Conservation (phyloP, 2,113 vertebrate species). For the Dasyornis broadbenti region DNA sequence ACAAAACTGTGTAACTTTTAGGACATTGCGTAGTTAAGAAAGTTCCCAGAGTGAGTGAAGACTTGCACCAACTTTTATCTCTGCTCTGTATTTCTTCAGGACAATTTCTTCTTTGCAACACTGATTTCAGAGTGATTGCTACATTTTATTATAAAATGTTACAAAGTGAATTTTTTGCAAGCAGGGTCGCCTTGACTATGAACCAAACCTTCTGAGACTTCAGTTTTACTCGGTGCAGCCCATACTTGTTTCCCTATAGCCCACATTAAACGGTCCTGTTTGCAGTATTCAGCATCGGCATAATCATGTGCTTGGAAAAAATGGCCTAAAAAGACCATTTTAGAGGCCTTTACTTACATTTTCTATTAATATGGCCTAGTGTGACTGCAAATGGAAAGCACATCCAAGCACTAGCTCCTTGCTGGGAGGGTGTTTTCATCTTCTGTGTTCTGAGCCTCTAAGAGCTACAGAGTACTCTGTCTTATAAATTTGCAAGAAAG, state of each 20-base stretch:
- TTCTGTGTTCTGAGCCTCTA: neutral
- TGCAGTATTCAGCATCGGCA: neutral
- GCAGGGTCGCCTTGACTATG: neutral
- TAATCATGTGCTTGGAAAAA: neutral
- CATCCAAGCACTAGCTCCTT: neutral
- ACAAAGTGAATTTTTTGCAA: neutral
- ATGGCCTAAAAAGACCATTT: neutral
- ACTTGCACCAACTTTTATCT: neutral
- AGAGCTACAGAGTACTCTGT: neutral
- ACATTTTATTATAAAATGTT: neutral
- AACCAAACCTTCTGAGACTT: neutral
- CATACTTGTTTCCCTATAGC: neutral
- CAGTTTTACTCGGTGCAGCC: neutral
- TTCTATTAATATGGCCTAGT: neutral
- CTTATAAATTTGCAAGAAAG: neutral
- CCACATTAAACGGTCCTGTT: neutral
- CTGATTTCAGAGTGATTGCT: neutral
- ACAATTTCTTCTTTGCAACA: neutral
- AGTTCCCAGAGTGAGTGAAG: neutral
- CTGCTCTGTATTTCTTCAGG: neutral
- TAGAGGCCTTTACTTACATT: neutral
- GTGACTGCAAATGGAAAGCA: neutral
- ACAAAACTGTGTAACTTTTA: too few relatives aligned
- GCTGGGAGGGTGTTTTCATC: neutral
- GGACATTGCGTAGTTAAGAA: rapidly evolving